These are phyloP conservation scores for Paracanthobrama guichenoti DNA, from an alignment of 2,113 vertebrate genomes.

Conservation along the genomic window DNA sequence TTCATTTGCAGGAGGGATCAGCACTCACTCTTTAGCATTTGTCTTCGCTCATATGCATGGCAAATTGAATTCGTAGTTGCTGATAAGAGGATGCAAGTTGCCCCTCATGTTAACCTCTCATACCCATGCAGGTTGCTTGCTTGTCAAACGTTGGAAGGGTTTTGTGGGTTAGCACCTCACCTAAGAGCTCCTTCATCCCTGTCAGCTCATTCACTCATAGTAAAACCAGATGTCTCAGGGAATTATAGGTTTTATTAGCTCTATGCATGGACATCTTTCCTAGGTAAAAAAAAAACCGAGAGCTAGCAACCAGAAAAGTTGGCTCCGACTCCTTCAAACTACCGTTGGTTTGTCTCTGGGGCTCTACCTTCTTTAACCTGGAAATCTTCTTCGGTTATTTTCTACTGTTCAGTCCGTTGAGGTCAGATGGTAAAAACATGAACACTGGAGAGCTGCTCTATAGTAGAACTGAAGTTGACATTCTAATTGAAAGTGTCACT, in stretches of 20 bases:
- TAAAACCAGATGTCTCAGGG: background rate
- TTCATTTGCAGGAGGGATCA: slow-evolving; percentile 43
- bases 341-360: background rate
- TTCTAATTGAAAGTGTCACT: no score
- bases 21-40: background rate
- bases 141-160: background rate
- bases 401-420: no score
- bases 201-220: background rate
- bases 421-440: no score
- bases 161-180: background rate
- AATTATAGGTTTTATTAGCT: background rate
- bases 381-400: no score
- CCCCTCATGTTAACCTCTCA: slow-evolving; percentile 10
- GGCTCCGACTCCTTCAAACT: background rate
- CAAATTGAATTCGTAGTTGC: slow-evolving; percentile 29
- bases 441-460: no score
- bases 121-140: background rate
- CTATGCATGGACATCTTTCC: background rate
- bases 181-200: background rate
- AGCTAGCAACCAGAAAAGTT: background rate
- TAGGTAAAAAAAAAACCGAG: background rate
- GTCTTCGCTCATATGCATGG: slow-evolving; percentile 21
- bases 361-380: background rate
- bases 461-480: no score
- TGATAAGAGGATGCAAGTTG: slow-evolving; percentile 24